Evolutionary conservation across 2,888 invertebrate genomes (phyloP), one percentile per base, ranked within the genome.

Genomic region (Lithophane leautieri): DNA sequence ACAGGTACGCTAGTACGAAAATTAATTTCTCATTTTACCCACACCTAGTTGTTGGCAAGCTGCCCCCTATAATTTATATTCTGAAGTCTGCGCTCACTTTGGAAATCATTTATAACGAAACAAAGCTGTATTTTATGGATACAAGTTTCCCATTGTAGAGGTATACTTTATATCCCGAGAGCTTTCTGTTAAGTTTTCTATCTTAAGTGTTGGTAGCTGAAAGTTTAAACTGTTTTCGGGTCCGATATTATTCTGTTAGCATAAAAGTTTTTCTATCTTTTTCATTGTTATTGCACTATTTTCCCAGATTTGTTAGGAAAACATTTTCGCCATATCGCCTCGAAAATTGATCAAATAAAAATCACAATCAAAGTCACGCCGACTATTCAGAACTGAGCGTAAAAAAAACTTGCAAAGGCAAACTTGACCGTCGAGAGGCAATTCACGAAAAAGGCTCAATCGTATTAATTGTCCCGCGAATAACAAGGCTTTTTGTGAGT

Each of bases 391-490:
- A 69, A 63, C 71, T 65, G 28, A 69, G 28, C 58, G 14, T 68
- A 56, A 60, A 79, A 82, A 81, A 85, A 81, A 78, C 76, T 84
- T 82, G 65, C 60, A 68, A 76, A 71, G 61, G 61, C 67, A 69
- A 87, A 85, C 81, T 87, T 87, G 78, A 78, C 76, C 76, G 77
- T 79, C 75, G 80, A 88, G 84, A 73, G 77, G 80, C 82, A 80
- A 81, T 88, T 82, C 82, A 85, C 81, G 84, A 86, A 89, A 90
- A 91, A 92, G 84, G 89, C 89, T 90, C 91, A 89, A 91, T 91
- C 87, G 89, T 89, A 91, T 91, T 93, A 93, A 93, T 93, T 92
- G 92, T 92, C 89, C 86, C 89, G 89, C 90, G 91, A 90, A 90
- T 91, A 92, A 92, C 90, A 92, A 92, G 90, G 89, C 89, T 90